Base-by-base conservation (phyloP, 1,140 invertebrate species). In the Sogatella furcifera region DNA sequence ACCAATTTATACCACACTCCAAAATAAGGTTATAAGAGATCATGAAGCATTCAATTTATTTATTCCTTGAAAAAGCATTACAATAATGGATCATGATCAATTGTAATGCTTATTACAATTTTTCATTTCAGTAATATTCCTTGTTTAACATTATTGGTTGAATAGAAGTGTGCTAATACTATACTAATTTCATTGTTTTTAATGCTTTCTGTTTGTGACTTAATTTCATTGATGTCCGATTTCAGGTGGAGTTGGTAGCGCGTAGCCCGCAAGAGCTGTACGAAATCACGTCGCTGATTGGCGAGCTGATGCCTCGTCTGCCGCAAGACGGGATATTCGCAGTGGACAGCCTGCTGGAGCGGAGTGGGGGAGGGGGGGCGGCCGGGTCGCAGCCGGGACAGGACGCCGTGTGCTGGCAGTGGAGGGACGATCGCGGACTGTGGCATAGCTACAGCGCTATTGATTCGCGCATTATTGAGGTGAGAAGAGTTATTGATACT, bases 241-340 rank as follows among this genome's bases (percentile, higher is more conserved):
- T 62, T 10, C 62, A 90, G 77, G 84, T 95, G 49, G 91, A 96
- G 72, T 76, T 97, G 53, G 83, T 95, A 21, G 81, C 90, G 13
- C 83, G 95, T 54, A 92, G 89, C 62, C 94, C 95, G 1, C 92
- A 96, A 73, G 95, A 98, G 75, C 78, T 97, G 64, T 95, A 95
- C 72, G 95, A 97, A 77, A 94, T 98, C 59, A 96, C 95, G 0
- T 92, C 91, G 67, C 78, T 98, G 6, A 97, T 97, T 68, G 93
- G 92, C 3, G 95, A 98, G 77, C 75, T 98, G 55, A 93, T 98
- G 89, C 95, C 95, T 17, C 84, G 88, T 15, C 78, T 98, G 64
- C 95, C 95, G 1, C 84, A 84, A 8, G 92, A 97, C 74, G 95
- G 94, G 11, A 89, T 98, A 66, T 98, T 98, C 77, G 81, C 86